Conservation (phyloP, 2,888 invertebrate species). For the Cylloceria caligata region DNA sequence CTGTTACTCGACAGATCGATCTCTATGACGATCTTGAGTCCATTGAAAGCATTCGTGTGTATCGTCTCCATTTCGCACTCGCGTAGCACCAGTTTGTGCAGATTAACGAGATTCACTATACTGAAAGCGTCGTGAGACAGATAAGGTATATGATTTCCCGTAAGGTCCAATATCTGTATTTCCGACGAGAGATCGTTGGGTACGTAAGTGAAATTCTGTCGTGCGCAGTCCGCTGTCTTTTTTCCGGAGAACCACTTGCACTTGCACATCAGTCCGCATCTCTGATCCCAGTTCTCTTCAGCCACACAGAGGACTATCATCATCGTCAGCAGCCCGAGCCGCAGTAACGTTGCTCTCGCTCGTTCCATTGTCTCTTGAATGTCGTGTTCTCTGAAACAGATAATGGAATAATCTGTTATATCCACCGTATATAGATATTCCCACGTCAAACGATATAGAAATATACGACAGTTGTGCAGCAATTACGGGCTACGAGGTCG, state of each 20-base stretch:
- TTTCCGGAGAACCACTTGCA: constrained; percentile 95
- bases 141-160: constrained; percentile 88
- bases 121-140: constrained; percentile 89
- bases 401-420: neutral
- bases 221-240: constrained; percentile 92
- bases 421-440: neutral
- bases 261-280: constrained; percentile 89
- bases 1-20: constrained; percentile 92
- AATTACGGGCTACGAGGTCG: constrained; percentile 26
- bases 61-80: constrained; percentile 91
- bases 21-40: constrained; percentile 92
- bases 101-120: constrained; percentile 89
- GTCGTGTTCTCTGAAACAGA: constrained; percentile 61
- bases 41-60: constrained; percentile 91
- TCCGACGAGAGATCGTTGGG: constrained; percentile 91
- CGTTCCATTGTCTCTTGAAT: constrained; percentile 73
- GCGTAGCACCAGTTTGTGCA: constrained; percentile 92
- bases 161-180: constrained; percentile 88
- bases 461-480: constrained; percentile 24
- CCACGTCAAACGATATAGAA: constrained; percentile 6
- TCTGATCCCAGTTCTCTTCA: constrained; percentile 84
- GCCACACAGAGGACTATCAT: constrained; percentile 80
- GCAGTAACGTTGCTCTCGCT: constrained; percentile 72
- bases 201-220: constrained; percentile 88
- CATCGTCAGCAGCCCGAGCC: constrained; percentile 79